A percentile compares a stretch with the other conserved stretches of the same genome.
Conservation (phyloP, 2,888 invertebrate genomes). For the Hydriomena furcata region DNA sequence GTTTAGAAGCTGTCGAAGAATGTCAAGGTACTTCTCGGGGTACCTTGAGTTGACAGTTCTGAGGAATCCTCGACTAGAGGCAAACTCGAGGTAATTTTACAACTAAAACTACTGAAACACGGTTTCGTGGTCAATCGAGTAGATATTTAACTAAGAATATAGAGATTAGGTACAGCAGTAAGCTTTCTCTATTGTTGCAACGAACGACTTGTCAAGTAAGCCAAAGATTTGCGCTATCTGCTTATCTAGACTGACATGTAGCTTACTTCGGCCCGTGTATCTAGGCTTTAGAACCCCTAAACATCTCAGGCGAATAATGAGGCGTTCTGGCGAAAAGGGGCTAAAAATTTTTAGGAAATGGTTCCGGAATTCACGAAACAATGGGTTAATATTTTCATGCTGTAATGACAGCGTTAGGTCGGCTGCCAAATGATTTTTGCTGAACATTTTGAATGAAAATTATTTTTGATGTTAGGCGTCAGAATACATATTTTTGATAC, state of each 20-base stretch:
- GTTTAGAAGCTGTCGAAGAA: no score
- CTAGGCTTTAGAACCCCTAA: constrained; percentile 11
- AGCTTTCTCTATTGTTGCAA: background rate
- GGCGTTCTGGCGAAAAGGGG: constrained; percentile 2
- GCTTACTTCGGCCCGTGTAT: constrained; percentile 15
- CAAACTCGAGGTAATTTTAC: no score
- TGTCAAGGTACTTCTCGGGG: no score
- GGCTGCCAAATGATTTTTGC: constrained; percentile 1
- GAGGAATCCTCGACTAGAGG: no score
- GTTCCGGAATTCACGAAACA: background rate
- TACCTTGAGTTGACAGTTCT: no score
- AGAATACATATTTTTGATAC: no score
- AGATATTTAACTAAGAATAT: no score
- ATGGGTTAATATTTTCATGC: constrained; percentile 19
- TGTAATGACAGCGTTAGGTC: constrained; percentile 14
- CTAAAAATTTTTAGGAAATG: constrained; percentile 9
- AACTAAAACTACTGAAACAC: no score
- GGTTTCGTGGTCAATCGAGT: no score
- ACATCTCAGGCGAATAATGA: constrained; percentile 15
- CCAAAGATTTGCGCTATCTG: constrained; percentile 7
- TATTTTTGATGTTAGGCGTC: background rate
- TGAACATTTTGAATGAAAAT: background rate
- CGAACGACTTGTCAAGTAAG: constrained; percentile 1
- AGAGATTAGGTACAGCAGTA: no score
- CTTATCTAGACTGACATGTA: constrained; percentile 18